Percentiles rank a stretch among this genome's conserved stretches.
Evolutionary conservation across 2,888 invertebrate species (phyloP).

Genomic region (Dicycla oo): DNA sequence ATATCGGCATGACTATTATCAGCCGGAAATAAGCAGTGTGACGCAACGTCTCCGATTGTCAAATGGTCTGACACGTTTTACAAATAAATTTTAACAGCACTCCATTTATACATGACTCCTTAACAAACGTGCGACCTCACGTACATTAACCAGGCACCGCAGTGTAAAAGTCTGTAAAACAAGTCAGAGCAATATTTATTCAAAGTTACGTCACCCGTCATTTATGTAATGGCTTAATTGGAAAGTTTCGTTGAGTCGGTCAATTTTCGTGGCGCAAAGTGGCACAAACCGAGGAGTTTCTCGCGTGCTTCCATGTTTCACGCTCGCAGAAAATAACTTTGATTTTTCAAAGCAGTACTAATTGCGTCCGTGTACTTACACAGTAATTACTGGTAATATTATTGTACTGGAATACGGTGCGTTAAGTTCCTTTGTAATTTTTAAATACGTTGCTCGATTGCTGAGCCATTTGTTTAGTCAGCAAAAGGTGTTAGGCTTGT

Average conservation of each 20-base stretch:
- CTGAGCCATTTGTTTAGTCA: neutral
- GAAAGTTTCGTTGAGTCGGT: conserved; percentile 84
- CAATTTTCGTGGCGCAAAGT: conserved; percentile 79
- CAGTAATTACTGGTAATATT: conserved; percentile 63
- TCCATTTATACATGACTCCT: conserved; percentile 3
- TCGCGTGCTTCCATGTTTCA: conserved; percentile 81
- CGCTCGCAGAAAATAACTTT: conserved; percentile 73
- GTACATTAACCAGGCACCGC: conserved; percentile 52
- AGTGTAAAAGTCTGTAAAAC: conserved; percentile 63
- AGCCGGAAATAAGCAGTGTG: neutral
- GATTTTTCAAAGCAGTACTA: conserved; percentile 74
- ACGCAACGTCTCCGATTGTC: neutral
- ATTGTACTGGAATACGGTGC: conserved; percentile 56
- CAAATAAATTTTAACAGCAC: neutral
- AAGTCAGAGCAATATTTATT: conserved; percentile 74
- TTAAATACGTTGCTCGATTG: conserved; percentile 3
- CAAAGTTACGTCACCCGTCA: conserved; percentile 76
- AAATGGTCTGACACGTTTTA: neutral
- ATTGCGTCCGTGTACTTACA: conserved; percentile 70
- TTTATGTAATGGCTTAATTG: conserved; percentile 87
- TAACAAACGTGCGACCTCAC: neutral
- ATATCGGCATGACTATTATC: neutral
- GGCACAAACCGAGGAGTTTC: conserved; percentile 79
- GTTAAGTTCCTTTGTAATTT: conserved; percentile 38
- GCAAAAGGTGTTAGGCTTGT: neutral